A percentile compares a stretch with the other conserved stretches of the same genome.
Conservation (phyloP, 1,140 invertebrate species). For the Rhyacophila brunnea region DNA sequence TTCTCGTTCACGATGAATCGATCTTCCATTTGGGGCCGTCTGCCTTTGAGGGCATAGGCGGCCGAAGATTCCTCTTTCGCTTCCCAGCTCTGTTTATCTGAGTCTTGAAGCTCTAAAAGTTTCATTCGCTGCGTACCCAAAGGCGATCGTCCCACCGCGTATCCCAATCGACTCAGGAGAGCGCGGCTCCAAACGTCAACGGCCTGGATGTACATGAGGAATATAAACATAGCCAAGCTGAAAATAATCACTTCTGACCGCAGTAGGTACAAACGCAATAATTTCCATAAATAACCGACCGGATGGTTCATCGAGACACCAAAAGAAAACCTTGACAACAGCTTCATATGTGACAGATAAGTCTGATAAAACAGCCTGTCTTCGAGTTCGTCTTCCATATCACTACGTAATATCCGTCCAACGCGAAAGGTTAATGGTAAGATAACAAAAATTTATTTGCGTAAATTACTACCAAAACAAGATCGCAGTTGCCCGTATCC, state of each 20-base stretch:
- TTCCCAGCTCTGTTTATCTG: conserved; percentile 75
- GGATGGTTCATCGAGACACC: conserved; percentile 67
- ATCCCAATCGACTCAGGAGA: conserved; percentile 69
- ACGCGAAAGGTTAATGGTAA: too few relatives aligned
- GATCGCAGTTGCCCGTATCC: too few relatives aligned
- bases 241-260: conserved; percentile 74
- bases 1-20: conserved; percentile 80
- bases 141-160: conserved; percentile 62
- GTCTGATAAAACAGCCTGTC: conserved; percentile 83
- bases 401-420: conserved; percentile 33
- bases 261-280: conserved; percentile 70
- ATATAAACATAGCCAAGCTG: conserved; percentile 63
- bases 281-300: conserved; percentile 69
- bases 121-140: conserved; percentile 56
- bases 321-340: conserved; percentile 74
- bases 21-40: conserved; percentile 90
- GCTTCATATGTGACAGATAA: conserved; percentile 78
- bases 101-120: conserved; percentile 52
- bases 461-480: too few relatives aligned
- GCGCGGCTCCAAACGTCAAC: conserved; percentile 76
- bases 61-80: conserved; percentile 70
- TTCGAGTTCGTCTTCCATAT: conserved; percentile 86
- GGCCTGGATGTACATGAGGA: conserved; percentile 74
- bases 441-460: too few relatives aligned
- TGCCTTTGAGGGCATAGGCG: conserved; percentile 86